phyloP scores from a whole-genome alignment of 2,113 vertebrate genomes.

The Stercorarius parasiticus region DNA sequence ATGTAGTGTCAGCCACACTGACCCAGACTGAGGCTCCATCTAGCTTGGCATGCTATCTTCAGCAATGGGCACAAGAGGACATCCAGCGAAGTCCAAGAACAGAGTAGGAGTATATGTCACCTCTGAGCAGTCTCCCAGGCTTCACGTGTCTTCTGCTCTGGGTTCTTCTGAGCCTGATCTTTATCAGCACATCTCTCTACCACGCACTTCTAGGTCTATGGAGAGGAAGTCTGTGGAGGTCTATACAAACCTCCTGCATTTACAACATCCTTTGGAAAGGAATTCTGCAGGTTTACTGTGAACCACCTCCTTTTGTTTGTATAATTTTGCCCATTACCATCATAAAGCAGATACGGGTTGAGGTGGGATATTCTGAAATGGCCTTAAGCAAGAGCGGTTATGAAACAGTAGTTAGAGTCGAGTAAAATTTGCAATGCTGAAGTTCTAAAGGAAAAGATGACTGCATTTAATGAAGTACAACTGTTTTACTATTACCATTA shows the following conservation, averaged over 20 bases:
- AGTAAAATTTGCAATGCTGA: background rate
- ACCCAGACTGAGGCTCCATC: background rate
- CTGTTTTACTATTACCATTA: background rate
- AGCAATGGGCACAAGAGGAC: background rate
- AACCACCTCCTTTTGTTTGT: background rate
- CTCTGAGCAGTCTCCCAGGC: background rate
- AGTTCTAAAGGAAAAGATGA: background rate
- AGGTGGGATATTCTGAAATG: background rate
- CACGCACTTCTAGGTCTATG: background rate
- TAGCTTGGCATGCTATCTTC: background rate
- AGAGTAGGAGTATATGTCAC: background rate
- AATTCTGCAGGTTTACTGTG: background rate
- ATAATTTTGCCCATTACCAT: background rate
- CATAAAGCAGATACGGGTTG: background rate
- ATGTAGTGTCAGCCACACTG: background rate
- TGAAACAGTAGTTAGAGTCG: background rate
- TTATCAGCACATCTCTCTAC: background rate
- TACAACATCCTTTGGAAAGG: background rate
- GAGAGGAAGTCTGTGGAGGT: background rate
- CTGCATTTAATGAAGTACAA: slow-evolving; percentile 21
- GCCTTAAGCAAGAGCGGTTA: background rate
- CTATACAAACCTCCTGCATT: background rate
- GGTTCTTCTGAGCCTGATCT: background rate
- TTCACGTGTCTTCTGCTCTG: background rate
- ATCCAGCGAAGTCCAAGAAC: background rate